Evolutionary conservation across 2,797 vertebrate species (phyloP), one percentile per base, ranked within the genome.

Genomic region (Cyclopterus lumpus): DNA sequence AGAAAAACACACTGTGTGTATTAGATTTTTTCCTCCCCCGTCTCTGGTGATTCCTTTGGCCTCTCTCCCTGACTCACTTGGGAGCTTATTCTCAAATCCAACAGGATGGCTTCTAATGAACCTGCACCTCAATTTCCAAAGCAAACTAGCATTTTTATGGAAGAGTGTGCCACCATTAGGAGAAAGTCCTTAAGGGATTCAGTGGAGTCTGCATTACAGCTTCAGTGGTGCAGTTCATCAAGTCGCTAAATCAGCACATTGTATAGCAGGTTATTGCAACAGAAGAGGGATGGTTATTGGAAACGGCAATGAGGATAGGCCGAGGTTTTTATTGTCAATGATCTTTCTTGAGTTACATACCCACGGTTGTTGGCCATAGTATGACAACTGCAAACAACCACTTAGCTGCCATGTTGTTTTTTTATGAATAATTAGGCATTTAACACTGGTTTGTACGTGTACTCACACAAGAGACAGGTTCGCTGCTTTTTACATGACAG

Each of bases 91-190:
- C 81, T 88, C 76, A 82, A 87, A 90, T 92, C 91, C 82, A 90
- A 90, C 79, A 87, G 76, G 69, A 62, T 73, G 69, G 64, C 67
- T 82, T 83, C 86, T 93, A 91, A 92, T 91, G 89, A 93, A 92
- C 83, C 85, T 72, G 67, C 76, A 83, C 80, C 81, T 86, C 89
- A 70, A 86, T 90, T 93, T 92, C 77, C 80, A 86, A 86, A 75
- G 75, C 84, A 86, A 93, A 93, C 78, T 58, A 83, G 80, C 58
- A 75, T 87, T 90, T 90, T 89, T 89, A 92, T 88, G 76, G 79
- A 93, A 89, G 80, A 84, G 67, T 85, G 84, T 87, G 77, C 61
- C 67, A 59, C 88, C 81, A 91, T 93, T 91, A 87, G 42, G 20
- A 75, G 67, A 48, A 40, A 65, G 60, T 86, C 87, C 88, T 89